phyloP scores from a whole-genome alignment of 2,888 invertebrate species.

The Drosophila quinaria region DNA sequence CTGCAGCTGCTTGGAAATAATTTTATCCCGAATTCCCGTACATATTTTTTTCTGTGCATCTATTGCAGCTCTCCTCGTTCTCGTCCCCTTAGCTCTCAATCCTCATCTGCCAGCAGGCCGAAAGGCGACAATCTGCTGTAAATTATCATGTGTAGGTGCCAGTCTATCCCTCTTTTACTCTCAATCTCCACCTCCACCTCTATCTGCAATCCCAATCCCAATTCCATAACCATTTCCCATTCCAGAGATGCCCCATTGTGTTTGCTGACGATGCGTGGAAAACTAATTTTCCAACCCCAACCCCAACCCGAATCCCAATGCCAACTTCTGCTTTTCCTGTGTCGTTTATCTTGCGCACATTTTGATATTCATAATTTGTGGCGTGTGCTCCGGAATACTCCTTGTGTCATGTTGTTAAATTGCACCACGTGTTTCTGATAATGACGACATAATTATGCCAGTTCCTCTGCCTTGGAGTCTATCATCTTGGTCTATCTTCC shows the following conservation, averaged over 20 bases:
- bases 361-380: conserved; percentile 78
- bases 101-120: conserved; percentile 10
- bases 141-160: conserved; percentile 84
- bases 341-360: conserved; percentile 70
- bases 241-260: conserved; percentile 82
- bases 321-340: conserved; percentile 51
- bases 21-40: too few species aligned
- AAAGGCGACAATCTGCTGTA: conserved; percentile 81
- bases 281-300: conserved; percentile 83
- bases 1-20: too few species aligned
- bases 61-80: conserved; percentile 24
- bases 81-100: not conserved
- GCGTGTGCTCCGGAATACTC: conserved; percentile 64
- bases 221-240: conserved; percentile 21
- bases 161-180: conserved; percentile 12
- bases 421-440: conserved; percentile 85
- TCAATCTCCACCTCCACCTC: not conserved
- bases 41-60: conserved; percentile 21
- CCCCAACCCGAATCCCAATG: not conserved
- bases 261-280: conserved; percentile 84
- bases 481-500: not conserved
- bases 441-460: conserved; percentile 81
- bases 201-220: not conserved
- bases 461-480: not conserved
- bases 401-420: conserved; percentile 74